Base-by-base conservation (phyloP, 2,797 vertebrate species). In the Adrianichthys oophorus region DNA sequence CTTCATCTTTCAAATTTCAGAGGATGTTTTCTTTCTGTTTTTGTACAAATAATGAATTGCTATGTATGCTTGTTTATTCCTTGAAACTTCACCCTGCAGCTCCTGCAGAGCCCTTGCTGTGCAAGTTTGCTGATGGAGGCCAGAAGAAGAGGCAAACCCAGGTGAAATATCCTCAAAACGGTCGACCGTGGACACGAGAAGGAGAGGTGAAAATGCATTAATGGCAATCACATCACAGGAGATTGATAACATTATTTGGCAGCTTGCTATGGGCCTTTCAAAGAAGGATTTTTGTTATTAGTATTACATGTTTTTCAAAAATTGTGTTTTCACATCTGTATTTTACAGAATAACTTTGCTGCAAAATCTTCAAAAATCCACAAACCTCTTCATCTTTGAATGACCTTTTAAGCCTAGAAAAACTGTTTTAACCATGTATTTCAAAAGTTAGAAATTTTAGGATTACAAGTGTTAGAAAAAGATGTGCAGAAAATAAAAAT, bases 81-180 rank as follows among this genome's bases (percentile, higher is more conserved):
- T 78, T 15, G 91, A 73, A 84, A 90, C 91, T 85, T 15, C 32
- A 54, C 85, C 90, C 85, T 81, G 65, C 86, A 99, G 97, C 95
- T 82, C 96, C 97, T 69, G 93, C 92, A 80, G 97, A 99, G 90
- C 97, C 97, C 63, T 91, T 99, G 90, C 93, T 99, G 91, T 98
- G 97, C 91, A 98, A 98, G 92, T 98, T 99, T 86, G 97, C 97
- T 80, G 97, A 98, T 58, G 97, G 97, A 87, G 97, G 97, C 76
- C 97, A 99, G 91, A 99, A 99, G 89, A 99, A 99, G 90, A 91
- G 97, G 64, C 97, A 98, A 90, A 98, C 94, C 90, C 97, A 98
- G 92, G 95, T 94, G 90, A 98, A 99, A 91, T 98, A 98, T 85
- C 95, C 95, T 70, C 97, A 98, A 85, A 98, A 98, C 67, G 96